Conservation (phyloP, 2,888 invertebrate genomes). For the Trachelus iudaicus region DNA sequence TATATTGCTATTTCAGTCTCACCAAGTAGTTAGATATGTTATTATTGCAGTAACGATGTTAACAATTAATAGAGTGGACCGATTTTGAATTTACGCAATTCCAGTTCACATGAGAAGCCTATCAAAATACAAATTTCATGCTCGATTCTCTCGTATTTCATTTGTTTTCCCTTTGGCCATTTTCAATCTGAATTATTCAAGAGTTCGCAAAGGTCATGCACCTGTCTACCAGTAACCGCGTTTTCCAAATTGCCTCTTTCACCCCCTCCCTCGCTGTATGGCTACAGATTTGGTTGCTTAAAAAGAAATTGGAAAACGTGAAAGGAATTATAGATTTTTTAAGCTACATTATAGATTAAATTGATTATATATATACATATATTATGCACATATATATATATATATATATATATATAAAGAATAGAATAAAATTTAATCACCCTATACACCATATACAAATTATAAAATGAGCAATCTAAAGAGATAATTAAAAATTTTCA, state of each 20-base stretch:
- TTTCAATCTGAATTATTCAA: slow-evolving; percentile 32
- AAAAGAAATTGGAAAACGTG: background rate
- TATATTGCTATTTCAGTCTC: background rate
- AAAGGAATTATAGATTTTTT: background rate
- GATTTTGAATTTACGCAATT: slow-evolving; percentile 31
- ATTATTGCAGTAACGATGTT: background rate
- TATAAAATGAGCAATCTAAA: background rate
- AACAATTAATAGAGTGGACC: slow-evolving; percentile 8
- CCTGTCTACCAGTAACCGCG: background rate
- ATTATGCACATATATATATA: too few species aligned
- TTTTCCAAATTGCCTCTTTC: background rate
- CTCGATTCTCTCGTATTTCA: slow-evolving; percentile 35
- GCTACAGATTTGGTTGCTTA: background rate
- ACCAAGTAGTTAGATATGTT: background rate
- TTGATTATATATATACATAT: too few species aligned
- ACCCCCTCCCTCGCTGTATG: background rate
- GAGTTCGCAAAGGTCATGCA: slow-evolving; percentile 20
- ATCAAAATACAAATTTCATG: slow-evolving; percentile 40
- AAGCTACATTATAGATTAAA: background rate
- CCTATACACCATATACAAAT: background rate
- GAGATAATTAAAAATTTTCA: background rate
- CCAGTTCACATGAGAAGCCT: slow-evolving; percentile 17
- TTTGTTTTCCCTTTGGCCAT: slow-evolving; percentile 24
- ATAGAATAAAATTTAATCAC: background rate
- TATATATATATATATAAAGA: background rate